A percentile compares a stretch with the other conserved stretches of the same genome.
These are phyloP conservation scores for Fragum sueziense DNA, from an alignment of 2,888 invertebrate genomes.

Conservation along the genomic window DNA sequence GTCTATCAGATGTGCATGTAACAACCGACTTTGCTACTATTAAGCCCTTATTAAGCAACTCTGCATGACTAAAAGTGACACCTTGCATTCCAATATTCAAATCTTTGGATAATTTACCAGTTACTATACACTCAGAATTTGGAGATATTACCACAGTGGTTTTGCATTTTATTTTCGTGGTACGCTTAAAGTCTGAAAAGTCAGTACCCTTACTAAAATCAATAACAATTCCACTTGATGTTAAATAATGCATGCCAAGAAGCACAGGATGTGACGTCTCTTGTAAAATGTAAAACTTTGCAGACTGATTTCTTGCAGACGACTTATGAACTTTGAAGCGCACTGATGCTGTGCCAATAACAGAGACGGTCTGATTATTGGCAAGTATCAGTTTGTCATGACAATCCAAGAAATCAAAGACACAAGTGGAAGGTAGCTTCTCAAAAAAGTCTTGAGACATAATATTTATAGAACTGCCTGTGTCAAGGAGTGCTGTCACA, in stretches of 20 bases:
- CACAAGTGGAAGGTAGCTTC: too few relatives aligned
- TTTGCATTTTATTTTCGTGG: not conserved
- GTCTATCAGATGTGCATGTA: not conserved
- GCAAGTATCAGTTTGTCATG: not conserved
- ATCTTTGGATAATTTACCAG: not conserved
- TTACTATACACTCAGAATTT: not conserved
- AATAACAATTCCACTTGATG: not conserved
- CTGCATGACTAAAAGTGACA: not conserved
- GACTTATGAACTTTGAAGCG: not conserved
- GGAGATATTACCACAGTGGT: not conserved
- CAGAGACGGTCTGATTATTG: slow-evolving; percentile 13
- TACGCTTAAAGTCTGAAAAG: not conserved
- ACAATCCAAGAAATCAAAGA: too few relatives aligned
- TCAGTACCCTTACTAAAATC: not conserved
- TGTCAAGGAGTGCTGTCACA: too few relatives aligned
- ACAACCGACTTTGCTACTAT: not conserved
- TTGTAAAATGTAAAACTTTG: slow-evolving; percentile 31
- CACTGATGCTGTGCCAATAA: slow-evolving; percentile 39
- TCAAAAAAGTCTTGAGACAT: not conserved
- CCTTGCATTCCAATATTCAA: not conserved
- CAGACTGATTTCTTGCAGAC: not conserved
- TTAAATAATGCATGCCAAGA: not conserved
- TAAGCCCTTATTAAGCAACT: not conserved
- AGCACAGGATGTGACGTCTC: not conserved
- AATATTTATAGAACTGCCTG: not conserved